phyloP scores from a whole-genome alignment of 2,113 vertebrate genomes.

The Cynopterus brachyotis region DNA sequence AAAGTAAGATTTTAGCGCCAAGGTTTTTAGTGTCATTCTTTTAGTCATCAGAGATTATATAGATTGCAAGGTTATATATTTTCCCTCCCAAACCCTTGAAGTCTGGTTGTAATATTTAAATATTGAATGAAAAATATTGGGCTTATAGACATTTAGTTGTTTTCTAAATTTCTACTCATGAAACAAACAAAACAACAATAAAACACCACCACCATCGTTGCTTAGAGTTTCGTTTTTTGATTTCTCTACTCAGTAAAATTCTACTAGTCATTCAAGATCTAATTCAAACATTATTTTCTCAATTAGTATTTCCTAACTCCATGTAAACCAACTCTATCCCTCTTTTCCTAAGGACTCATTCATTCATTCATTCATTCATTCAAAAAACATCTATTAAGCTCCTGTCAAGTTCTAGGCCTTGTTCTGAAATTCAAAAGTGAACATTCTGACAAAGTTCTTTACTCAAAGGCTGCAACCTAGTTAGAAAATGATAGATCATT shows the following conservation, averaged over 20 bases:
- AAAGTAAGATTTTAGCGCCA: constrained; percentile 8
- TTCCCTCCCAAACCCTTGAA: neutral
- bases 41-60: neutral
- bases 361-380: neutral
- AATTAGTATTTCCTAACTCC: neutral
- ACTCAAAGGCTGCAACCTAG: neutral
- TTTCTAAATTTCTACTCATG: neutral
- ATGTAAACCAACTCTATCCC: neutral
- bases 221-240: neutral
- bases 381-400: neutral
- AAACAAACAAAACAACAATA: neutral
- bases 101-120: neutral
- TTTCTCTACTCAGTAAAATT: neutral
- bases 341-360: neutral
- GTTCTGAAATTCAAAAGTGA: neutral
- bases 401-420: neutral
- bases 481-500: neutral
- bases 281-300: neutral
- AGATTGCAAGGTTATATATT: neutral
- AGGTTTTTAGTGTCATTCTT: neutral
- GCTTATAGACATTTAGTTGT: neutral
- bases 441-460: neutral
- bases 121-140: neutral
- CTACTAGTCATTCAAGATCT: neutral
- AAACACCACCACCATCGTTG: neutral